Evolutionary conservation across 2,797 vertebrate genomes (phyloP).

Genomic region (Triplophysa yarkandensis): DNA sequence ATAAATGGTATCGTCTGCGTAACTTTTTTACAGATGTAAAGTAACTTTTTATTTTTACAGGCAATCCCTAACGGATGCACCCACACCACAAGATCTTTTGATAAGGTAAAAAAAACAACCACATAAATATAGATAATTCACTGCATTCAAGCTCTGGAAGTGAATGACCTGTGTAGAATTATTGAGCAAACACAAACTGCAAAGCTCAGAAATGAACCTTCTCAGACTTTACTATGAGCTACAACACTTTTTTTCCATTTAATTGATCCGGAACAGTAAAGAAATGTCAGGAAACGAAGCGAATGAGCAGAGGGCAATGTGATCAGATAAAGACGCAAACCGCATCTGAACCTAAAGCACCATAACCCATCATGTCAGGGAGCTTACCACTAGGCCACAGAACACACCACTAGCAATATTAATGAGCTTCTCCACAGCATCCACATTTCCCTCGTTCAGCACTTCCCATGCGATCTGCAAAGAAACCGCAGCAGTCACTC

Average conservation of each 20-base stretch:
- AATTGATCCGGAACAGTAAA: neutral
- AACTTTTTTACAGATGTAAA: neutral
- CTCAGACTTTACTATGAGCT: neutral
- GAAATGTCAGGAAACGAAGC: neutral
- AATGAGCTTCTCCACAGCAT: slow-evolving; percentile 3
- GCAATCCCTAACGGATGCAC: slow-evolving; percentile 7
- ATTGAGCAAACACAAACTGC: neutral
- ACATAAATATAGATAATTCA: neutral
- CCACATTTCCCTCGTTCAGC: neutral
- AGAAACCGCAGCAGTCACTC: slow-evolving; percentile 22
- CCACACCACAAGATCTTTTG: neutral
- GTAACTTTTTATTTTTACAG: too few species aligned
- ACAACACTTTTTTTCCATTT: neutral
- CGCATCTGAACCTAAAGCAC: slow-evolving; percentile 2
- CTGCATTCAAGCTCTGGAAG: neutral
- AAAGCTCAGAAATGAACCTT: neutral
- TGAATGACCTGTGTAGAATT: neutral
- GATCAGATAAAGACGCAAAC: neutral
- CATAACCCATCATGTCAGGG: neutral
- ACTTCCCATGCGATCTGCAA: neutral
- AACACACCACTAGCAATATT: neutral
- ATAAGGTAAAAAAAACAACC: neutral
- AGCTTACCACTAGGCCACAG: slow-evolving; percentile 3
- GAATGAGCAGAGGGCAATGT: neutral
- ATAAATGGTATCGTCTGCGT: too few species aligned